Percentiles rank a stretch among this genome's conserved stretches.
Evolutionary conservation across 2,113 vertebrate species (phyloP).

Genomic region (Balaenoptera acutorostrata): DNA sequence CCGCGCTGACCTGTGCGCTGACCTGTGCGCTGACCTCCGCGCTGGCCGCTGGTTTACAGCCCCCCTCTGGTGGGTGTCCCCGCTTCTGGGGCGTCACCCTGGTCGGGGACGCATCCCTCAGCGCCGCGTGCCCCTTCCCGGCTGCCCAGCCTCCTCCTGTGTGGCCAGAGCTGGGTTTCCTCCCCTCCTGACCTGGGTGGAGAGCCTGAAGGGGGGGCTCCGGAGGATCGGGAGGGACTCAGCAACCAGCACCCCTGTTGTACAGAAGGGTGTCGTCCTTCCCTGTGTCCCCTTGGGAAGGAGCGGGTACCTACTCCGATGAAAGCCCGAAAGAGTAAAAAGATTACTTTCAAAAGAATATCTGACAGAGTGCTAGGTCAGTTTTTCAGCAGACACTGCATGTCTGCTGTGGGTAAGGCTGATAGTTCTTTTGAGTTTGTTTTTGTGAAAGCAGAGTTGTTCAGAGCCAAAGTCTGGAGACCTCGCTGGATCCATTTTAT

Average conservation of each 20-base stretch:
- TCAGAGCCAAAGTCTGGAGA: background rate
- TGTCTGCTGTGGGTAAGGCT: background rate
- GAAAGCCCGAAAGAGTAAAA: background rate
- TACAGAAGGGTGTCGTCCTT: background rate
- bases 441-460: constrained; percentile 13
- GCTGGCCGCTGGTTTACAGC: background rate
- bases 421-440: background rate
- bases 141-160: background rate
- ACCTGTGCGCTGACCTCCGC: too few species aligned
- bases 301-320: background rate
- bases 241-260: too few species aligned
- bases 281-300: background rate
- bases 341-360: background rate
- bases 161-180: background rate
- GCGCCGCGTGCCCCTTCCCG: background rate
- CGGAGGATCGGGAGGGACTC: background rate
- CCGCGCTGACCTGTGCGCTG: too few species aligned
- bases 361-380: background rate
- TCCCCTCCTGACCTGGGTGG: background rate
- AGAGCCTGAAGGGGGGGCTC: background rate
- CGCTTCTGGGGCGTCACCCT: background rate
- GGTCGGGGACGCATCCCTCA: background rate
- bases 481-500: background rate
- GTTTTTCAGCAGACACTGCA: background rate
- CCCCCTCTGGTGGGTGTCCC: background rate